Evolutionary conservation across 2,797 vertebrate species (phyloP).

Genomic region (Lacerta agilis): DNA sequence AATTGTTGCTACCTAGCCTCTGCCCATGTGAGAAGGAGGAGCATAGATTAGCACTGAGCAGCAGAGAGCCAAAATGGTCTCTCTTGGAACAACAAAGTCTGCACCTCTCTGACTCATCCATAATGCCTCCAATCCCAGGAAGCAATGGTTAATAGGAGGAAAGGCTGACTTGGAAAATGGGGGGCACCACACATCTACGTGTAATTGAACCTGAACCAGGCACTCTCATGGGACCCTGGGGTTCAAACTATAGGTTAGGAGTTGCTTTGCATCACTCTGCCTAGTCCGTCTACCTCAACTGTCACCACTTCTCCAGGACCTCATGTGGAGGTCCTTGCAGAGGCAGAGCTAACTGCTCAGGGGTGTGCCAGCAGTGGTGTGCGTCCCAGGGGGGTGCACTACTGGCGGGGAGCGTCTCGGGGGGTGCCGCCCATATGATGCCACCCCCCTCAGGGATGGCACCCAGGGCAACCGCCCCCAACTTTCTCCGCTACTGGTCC

Average conservation of each 20-base stretch:
- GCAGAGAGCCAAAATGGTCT: not conserved
- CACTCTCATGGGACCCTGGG: not conserved
- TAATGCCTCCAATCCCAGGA: not conserved
- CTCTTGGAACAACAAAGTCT: not conserved
- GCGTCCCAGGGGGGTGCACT: too few species aligned
- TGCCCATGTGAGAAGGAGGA: not conserved
- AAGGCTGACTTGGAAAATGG: not conserved
- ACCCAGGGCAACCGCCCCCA: not conserved
- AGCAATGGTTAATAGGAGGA: not conserved
- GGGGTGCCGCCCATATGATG: rapidly evolving
- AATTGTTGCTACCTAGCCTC: not conserved
- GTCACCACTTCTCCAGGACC: not conserved
- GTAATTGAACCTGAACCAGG: not conserved
- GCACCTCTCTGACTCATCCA: not conserved
- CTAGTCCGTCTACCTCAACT: not conserved
- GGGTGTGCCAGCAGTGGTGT: too few species aligned
- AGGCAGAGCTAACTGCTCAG: too few species aligned
- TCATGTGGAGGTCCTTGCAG: not conserved
- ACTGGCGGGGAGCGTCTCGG: too few species aligned
- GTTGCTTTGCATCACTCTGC: not conserved
- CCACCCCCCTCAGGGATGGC: too few species aligned
- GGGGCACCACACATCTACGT: not conserved
- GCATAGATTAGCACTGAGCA: not conserved
- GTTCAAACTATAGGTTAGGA: not conserved
- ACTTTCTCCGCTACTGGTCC: too few species aligned